A percentile compares a stretch with the other conserved stretches of the same genome.
Evolutionary conservation across 2,888 invertebrate genomes (phyloP).

Genomic region (Chironomus riparius): DNA sequence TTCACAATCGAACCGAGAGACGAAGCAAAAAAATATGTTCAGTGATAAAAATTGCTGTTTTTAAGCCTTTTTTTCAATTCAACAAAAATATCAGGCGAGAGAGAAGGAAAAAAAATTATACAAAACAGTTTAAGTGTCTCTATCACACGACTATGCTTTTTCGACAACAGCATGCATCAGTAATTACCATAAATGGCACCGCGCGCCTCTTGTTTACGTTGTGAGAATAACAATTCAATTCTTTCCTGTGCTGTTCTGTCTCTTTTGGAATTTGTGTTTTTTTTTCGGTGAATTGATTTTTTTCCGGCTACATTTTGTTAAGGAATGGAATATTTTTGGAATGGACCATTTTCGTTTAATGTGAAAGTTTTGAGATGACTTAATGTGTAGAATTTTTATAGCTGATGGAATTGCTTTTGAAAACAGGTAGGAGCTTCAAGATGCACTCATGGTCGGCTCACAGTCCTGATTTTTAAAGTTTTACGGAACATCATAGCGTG

Average conservation of each 20-base stretch:
- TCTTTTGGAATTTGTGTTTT: background rate
- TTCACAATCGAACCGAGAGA: background rate
- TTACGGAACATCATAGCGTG: no score
- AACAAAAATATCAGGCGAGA: no score
- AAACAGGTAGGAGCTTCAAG: no score
- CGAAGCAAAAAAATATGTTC: background rate
- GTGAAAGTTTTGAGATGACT: no score
- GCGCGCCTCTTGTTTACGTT: conserved; percentile 23
- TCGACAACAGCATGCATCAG: conserved; percentile 4
- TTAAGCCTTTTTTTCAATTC: conserved; percentile 17
- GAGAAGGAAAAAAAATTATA: no score
- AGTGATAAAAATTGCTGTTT: conserved; percentile 10
- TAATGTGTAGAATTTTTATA: no score
- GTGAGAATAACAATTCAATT: conserved; percentile 27
- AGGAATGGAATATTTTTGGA: background rate
- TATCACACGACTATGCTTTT: background rate
- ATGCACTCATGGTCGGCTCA: no score
- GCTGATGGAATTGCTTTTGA: no score
- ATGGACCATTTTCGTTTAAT: no score
- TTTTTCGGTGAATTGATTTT: conserved; percentile 4
- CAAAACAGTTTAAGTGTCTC: conserved; percentile 13
- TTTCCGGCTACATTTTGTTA: background rate
- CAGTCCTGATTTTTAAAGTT: no score
- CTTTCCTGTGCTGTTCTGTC: background rate
- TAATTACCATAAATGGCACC: conserved; percentile 28